A percentile compares a stretch with the other conserved stretches of the same genome.
Evolutionary conservation across 2,888 invertebrate genomes (phyloP).

Genomic region (Hypercompe scribonia): DNA sequence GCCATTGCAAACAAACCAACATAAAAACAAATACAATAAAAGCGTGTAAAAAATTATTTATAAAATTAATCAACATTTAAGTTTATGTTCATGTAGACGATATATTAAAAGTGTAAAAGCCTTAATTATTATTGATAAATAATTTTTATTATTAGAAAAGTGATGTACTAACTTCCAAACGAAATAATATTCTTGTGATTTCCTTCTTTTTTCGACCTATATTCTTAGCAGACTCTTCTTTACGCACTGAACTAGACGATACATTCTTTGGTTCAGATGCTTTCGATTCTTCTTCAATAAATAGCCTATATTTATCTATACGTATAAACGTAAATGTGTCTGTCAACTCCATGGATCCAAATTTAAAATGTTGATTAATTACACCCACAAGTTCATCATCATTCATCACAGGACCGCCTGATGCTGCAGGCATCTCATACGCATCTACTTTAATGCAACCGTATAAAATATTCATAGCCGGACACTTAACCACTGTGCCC

Average conservation of each 20-base stretch:
- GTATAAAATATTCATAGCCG: neutral
- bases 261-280: neutral
- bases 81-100: neutral
- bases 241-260: neutral
- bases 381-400: neutral
- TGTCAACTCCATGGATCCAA: accelerated
- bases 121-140: neutral
- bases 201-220: neutral
- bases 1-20: no score
- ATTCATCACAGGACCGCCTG: slow-evolving; percentile 4
- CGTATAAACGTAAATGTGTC: neutral
- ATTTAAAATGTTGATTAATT: neutral
- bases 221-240: neutral
- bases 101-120: neutral
- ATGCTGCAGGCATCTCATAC: neutral
- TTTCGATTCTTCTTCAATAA: neutral
- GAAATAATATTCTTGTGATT: neutral
- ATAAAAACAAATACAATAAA: no score
- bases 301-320: neutral
- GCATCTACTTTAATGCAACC: neutral
- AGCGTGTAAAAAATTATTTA: no score
- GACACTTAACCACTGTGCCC: neutral
- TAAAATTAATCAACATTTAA: neutral
- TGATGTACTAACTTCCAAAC: neutral
- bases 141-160: neutral